These are phyloP conservation scores for Sebastes matsubarae DNA, from an alignment of 2,797 vertebrate genomes.

Conservation along the genomic window DNA sequence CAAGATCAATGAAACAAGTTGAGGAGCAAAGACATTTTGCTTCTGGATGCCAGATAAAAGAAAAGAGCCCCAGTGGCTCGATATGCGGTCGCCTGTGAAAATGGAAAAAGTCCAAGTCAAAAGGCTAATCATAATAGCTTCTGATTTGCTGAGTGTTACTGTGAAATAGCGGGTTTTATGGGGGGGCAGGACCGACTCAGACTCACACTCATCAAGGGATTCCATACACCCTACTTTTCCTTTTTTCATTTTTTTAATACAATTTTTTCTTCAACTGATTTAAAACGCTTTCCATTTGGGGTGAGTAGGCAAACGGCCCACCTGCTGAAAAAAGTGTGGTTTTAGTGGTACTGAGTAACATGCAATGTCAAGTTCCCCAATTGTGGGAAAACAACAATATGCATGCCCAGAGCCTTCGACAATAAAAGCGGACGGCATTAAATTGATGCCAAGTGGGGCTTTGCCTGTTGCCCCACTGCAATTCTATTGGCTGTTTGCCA, in stretches of 20 bases:
- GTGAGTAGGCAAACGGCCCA: background rate
- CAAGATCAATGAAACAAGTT: conserved; percentile 14
- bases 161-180: background rate
- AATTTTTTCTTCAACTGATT: background rate
- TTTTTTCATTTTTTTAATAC: background rate
- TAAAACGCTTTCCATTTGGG: background rate
- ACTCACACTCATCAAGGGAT: background rate
- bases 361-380: background rate
- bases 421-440: background rate
- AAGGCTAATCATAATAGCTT: conserved; percentile 22
- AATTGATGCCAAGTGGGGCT: background rate
- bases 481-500: too few species aligned
- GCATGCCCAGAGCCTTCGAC: background rate
- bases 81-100: conserved; percentile 28
- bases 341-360: background rate
- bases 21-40: conserved; percentile 23
- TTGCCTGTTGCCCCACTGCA: too few species aligned
- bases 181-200: background rate
- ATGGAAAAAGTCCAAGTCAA: conserved; percentile 40
- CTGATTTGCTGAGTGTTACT: conserved; percentile 41
- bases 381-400: background rate
- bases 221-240: background rate
- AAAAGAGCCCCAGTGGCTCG: conserved; percentile 20
- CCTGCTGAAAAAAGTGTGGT: background rate
- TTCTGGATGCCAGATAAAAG: conserved; percentile 34